Percentiles rank a stretch among this genome's conserved stretches.
Evolutionary conservation across 2,797 vertebrate genomes (phyloP).

Genomic region (Lagocephalus sceleratus): DNA sequence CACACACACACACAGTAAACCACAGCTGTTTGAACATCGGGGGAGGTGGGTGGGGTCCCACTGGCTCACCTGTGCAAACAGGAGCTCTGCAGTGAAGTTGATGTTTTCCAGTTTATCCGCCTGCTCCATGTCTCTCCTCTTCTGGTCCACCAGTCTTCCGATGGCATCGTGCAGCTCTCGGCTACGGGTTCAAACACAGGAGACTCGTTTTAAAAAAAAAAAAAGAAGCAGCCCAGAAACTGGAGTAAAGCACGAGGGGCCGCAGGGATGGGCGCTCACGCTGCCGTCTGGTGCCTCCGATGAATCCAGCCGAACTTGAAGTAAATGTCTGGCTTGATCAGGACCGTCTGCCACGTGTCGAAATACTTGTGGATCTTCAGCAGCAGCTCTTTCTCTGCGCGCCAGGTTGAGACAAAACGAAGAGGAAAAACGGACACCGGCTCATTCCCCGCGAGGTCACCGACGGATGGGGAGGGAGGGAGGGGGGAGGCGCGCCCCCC

Average conservation of each 20-base stretch:
- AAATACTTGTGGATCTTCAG: constrained; percentile 92
- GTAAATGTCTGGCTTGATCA: constrained; percentile 93
- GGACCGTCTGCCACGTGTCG: constrained; percentile 91
- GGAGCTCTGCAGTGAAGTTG: constrained; percentile 90
- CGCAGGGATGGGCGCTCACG: constrained; percentile 76
- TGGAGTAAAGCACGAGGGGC: not conserved
- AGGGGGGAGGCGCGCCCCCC: not conserved
- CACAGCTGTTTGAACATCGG: not conserved
- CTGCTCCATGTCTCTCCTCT: constrained; percentile 79
- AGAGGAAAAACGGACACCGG: no score
- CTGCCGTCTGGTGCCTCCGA: constrained; percentile 81
- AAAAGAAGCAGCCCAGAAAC: not conserved
- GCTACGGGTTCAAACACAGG: constrained; percentile 60
- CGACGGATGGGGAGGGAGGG: no score
- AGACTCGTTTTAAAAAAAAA: not conserved
- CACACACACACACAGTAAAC: not conserved
- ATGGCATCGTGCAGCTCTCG: constrained; percentile 87
- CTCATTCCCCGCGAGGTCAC: not conserved
- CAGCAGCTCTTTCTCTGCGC: constrained; percentile 85
- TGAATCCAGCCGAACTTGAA: constrained; percentile 91
- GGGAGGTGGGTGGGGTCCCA: not conserved
- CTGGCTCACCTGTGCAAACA: constrained; percentile 90
- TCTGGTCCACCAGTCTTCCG: constrained; percentile 82
- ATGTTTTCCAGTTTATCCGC: constrained; percentile 87
- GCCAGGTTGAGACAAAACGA: not conserved